Evolutionary conservation across 2,888 invertebrate genomes (phyloP).

Genomic region (Lycaena phlaeas): DNA sequence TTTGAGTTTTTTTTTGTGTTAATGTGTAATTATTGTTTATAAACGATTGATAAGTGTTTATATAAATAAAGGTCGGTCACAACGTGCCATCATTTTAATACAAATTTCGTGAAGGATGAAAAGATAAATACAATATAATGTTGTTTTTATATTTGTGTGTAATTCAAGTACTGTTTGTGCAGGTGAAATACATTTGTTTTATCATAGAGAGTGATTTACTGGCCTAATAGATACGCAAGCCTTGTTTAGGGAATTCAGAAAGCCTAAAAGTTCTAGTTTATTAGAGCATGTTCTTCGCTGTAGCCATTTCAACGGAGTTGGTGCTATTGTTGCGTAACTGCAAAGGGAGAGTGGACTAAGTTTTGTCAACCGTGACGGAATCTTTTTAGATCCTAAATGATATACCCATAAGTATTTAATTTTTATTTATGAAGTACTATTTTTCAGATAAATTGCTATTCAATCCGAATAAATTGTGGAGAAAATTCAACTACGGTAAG

Average conservation of each 20-base stretch:
- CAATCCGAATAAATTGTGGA: neutral
- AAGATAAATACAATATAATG: neutral
- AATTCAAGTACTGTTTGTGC: neutral
- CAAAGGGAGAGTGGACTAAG: too few relatives aligned
- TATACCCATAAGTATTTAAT: too few relatives aligned
- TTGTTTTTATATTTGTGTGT: neutral
- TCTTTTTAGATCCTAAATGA: too few relatives aligned
- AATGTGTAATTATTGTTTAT: neutral
- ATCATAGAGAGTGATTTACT: too few relatives aligned
- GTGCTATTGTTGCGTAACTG: too few relatives aligned
- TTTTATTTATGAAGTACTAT: too few relatives aligned
- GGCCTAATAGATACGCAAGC: too few relatives aligned
- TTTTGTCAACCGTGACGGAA: too few relatives aligned
- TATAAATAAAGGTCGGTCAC: constrained; percentile 8
- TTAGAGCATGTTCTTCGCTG: too few relatives aligned
- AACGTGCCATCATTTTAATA: neutral
- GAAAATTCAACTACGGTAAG: neutral
- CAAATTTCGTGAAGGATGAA: neutral
- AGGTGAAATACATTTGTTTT: neutral
- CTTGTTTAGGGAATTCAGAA: too few relatives aligned
- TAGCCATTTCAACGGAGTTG: too few relatives aligned
- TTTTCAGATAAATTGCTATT: neutral
- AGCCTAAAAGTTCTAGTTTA: too few relatives aligned
- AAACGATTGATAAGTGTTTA: constrained; percentile 2
- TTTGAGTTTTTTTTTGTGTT: neutral